Base-by-base conservation (phyloP, 2,888 invertebrate genomes). In the Pegoplata infirma region DNA sequence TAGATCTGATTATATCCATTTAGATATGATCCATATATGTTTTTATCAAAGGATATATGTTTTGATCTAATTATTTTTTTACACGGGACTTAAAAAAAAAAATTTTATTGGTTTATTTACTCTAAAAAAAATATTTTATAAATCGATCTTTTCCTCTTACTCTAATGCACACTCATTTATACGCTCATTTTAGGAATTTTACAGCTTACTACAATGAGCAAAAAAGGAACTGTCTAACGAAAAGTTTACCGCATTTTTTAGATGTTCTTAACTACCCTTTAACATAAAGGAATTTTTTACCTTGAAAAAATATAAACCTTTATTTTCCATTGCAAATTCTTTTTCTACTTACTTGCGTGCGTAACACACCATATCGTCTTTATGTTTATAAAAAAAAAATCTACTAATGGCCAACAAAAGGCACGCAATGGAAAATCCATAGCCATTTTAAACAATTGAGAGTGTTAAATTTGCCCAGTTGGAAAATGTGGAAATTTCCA, bases 151-250 rank as follows among this genome's bases (percentile, higher is more conserved):
- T n/a, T n/a, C n/a, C n/a, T n/a, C n/a, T n/a, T n/a, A n/a, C n/a
- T n/a, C n/a, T n/a, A n/a, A n/a, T n/a, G 25, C 25, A n/a, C 36
- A 40, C 5, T 40, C 51, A 40, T n/a, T n/a, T n/a, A n/a, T 47
- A 69, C 59, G 59, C 59, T 14, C n/a, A 59, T 59, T 28, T n/a
- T n/a, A n/a, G n/a, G n/a, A 51, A 28, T 28, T 69, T 51, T 21
- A 12, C 25, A 51, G 25, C 51, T 69, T 59, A 51, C 14, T 32
- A 21, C n/a, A 55, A 40, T 7, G 32, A 28, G 5, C 14, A 7
- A 8, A 3, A 46, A 36, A n/a, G 1, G 12, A 23, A 14, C n/a
- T 36, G 23, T 44, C 17, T 58, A 7, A 25, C n/a, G 5, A 17
- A 40, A 16, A 58, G 14, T 32, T 21, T 16, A 51, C 59, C 59